Percentiles rank a stretch among this genome's conserved stretches.
Conservation (phyloP, 2,888 invertebrate species). For the Hirtodrosophila alboralis region DNA sequence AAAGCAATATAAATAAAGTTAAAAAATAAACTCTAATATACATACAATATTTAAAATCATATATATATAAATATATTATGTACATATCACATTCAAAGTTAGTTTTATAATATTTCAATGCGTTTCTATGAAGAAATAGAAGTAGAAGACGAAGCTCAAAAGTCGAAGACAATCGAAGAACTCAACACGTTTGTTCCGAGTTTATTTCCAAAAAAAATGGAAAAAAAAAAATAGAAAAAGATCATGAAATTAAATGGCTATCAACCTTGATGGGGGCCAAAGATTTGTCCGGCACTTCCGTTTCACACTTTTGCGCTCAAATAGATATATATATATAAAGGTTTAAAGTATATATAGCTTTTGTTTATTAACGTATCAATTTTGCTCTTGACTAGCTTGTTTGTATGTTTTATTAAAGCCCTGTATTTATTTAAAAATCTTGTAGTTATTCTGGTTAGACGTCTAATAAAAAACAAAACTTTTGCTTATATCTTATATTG, state of each 20-base stretch:
- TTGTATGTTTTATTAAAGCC: background rate
- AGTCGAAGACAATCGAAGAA: slow-evolving; percentile 54
- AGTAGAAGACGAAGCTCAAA: slow-evolving; percentile 33
- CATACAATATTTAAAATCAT: slow-evolving; percentile 22
- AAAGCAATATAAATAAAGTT: slow-evolving; percentile 44
- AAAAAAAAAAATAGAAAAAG: slow-evolving; percentile 66
- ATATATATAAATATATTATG: background rate
- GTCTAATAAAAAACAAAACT: too few relatives aligned
- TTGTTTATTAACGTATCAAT: slow-evolving; percentile 38
- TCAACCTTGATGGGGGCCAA: slow-evolving; percentile 62
- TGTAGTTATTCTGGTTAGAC: too few relatives aligned
- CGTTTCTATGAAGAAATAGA: slow-evolving; percentile 41
- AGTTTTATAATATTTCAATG: slow-evolving; percentile 39
- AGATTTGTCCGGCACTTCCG: slow-evolving; percentile 77
- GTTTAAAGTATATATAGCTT: slow-evolving; percentile 13
- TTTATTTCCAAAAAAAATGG: slow-evolving; percentile 40
- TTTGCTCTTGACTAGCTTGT: slow-evolving; percentile 20
- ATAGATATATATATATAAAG: slow-evolving; percentile 20
- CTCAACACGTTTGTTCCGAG: slow-evolving; percentile 61
- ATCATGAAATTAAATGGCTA: slow-evolving; percentile 73
- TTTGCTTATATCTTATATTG: too few relatives aligned
- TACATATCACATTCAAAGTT: slow-evolving; percentile 19
- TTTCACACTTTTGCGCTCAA: slow-evolving; percentile 63
- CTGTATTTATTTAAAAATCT: background rate
- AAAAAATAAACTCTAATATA: slow-evolving; percentile 31